Evolutionary conservation across 2,888 invertebrate genomes (phyloP), one percentile per base, ranked within the genome.

Genomic region (Taenaris catops): DNA sequence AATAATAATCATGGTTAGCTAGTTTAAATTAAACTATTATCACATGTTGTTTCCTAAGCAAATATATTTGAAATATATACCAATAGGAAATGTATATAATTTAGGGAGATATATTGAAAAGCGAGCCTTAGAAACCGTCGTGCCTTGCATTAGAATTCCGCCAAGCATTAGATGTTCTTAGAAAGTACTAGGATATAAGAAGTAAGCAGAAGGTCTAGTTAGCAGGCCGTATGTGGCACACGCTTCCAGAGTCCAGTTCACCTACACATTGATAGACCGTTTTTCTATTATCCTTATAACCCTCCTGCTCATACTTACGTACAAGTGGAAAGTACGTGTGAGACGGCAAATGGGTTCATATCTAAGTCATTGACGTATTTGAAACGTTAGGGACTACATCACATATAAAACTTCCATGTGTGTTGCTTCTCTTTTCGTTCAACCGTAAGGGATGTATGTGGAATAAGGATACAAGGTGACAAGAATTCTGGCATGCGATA

Each of bases 111-210:
- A n/a, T n/a, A n/a, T n/a, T n/a, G n/a, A n/a, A n/a, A n/a, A n/a
- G n/a, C n/a, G n/a, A n/a, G n/a, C n/a, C n/a, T n/a, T n/a, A n/a
- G n/a, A n/a, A n/a, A 6, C 16, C 6, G 4, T 17, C 16, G 1
- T 4, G 4, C 1, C 10, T 2, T 21, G 55, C 53, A 58, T 72
- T 78, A 80, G 76, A 78, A 68, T 67, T 60, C 61, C 49, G 59
- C 58, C 53, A 49, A 75, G 79, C 81, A 86, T 87, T 87, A 87
- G 87, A 87, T 54, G 80, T 80, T 84, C 81, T 87, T 87, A 87
- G 87, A 86, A 84, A 69, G 63, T 81, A 87, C 83, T 62, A 83
- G 84, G 87, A 51, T 46, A 52, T 48, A 53, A 86, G 73, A 66
- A 69, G 47, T 31, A 25, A 25, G 49, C 51, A 78, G 70, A 60